Evolutionary conservation across 1,140 invertebrate genomes (phyloP).

Genomic region (Pinna nobilis): DNA sequence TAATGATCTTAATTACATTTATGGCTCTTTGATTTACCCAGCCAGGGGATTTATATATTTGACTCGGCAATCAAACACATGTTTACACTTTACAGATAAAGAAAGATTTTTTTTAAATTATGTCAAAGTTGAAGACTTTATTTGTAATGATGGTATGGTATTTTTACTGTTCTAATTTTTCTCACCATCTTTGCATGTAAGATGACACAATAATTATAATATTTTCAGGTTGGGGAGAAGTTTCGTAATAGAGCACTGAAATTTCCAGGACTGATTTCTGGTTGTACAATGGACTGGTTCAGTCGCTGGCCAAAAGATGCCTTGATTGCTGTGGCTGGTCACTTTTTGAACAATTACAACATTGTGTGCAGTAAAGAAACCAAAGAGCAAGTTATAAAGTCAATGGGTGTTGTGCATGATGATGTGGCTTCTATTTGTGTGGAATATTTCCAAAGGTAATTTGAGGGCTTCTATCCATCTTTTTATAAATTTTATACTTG

Average conservation of each 20-base stretch:
- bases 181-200: too few species aligned
- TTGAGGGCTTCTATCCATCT: background rate
- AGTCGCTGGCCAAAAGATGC: slow-evolving; percentile 97
- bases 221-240: slow-evolving; percentile 73
- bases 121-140: too few species aligned
- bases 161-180: too few species aligned
- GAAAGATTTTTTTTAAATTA: too few species aligned
- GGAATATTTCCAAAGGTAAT: slow-evolving; percentile 93
- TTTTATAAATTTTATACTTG: background rate
- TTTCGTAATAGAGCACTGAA: slow-evolving; percentile 86
- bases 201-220: slow-evolving; percentile 8
- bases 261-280: slow-evolving; percentile 96
- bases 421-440: slow-evolving; percentile 89
- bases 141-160: too few species aligned
- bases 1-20: too few species aligned
- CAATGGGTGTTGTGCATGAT: slow-evolving; percentile 84
- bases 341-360: slow-evolving; percentile 91
- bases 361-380: slow-evolving; percentile 89
- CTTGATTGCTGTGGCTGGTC: slow-evolving; percentile 90
- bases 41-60: too few species aligned
- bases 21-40: too few species aligned
- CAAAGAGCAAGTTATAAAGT: slow-evolving; percentile 88
- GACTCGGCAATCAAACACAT: too few species aligned
- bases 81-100: too few species aligned
- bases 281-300: slow-evolving; percentile 98